Conservation (phyloP, 2,797 vertebrate species). For the Serranus cabrilla region DNA sequence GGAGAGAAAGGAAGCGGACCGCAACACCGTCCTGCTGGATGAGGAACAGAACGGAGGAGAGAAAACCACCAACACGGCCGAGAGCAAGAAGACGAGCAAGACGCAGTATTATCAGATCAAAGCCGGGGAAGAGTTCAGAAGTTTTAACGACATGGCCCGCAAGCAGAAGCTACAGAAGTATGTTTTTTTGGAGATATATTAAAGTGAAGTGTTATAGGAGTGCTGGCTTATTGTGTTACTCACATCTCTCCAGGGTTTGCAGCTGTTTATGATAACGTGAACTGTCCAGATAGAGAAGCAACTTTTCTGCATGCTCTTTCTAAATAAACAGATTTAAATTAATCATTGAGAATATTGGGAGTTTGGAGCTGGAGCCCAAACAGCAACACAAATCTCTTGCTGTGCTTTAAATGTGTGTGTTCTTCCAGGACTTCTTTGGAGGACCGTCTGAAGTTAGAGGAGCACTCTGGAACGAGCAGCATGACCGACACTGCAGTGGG, state of each 20-base stretch:
- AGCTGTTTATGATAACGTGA: conserved; percentile 6
- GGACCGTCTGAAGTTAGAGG: conserved; percentile 93
- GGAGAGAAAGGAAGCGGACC: conserved; percentile 88
- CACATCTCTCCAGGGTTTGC: conserved; percentile 12
- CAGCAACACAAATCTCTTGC: neutral
- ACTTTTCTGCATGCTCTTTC: neutral
- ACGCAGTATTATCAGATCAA: conserved; percentile 98
- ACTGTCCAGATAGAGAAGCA: neutral
- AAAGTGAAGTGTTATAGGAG: neutral
- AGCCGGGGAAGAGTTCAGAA: conserved; percentile 96
- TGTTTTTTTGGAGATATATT: conserved; percentile 61
- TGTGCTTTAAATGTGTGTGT: conserved; percentile 11
- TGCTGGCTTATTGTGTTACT: neutral
- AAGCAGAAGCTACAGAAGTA: conserved; percentile 96
- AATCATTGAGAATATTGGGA: neutral
- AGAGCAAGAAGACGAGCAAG: conserved; percentile 59
- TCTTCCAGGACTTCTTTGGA: conserved; percentile 91
- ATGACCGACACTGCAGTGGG: conserved; percentile 90
- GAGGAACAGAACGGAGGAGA: conserved; percentile 37
- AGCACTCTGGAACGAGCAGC: conserved; percentile 85
- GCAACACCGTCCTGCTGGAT: conserved; percentile 87
- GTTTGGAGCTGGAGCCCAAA: neutral
- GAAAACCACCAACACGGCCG: conserved; percentile 21
- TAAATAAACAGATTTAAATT: neutral
- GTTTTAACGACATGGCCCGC: conserved; percentile 91